Conservation (phyloP, 2,888 invertebrate genomes). For the Hoplodrina blanda region DNA sequence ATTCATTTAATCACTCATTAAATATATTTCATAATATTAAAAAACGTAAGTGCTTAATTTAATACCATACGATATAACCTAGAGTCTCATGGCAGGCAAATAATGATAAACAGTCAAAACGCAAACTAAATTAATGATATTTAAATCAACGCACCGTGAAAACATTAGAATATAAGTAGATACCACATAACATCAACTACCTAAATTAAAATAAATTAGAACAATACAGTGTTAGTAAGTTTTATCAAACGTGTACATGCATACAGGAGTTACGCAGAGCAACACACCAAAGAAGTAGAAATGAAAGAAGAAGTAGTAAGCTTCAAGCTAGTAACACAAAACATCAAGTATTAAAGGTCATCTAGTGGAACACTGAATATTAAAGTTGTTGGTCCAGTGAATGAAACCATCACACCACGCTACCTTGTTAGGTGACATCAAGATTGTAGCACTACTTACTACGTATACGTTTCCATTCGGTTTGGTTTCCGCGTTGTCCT, state of each 20-base stretch:
- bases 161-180: constrained; percentile 36
- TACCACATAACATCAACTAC: constrained; percentile 45
- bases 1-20: constrained; percentile 26
- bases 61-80: constrained; percentile 10
- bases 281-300: constrained; percentile 82
- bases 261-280: constrained; percentile 81
- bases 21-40: background rate
- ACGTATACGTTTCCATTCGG: constrained; percentile 72
- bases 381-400: constrained; percentile 68
- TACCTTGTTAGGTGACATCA: constrained; percentile 85
- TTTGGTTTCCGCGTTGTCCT: constrained; percentile 74
- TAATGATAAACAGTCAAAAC: constrained; percentile 29
- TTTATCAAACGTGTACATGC: constrained; percentile 70
- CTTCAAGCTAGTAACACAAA: constrained; percentile 76
- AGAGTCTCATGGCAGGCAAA: constrained; percentile 48
- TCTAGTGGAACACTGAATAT: constrained; percentile 61
- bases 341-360: constrained; percentile 63
- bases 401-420: constrained; percentile 87
- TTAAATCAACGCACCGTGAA: constrained; percentile 47
- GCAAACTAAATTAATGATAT: constrained; percentile 27
- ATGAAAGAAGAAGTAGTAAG: constrained; percentile 75
- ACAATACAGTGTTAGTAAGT: constrained; percentile 71
- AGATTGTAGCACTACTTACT: constrained; percentile 82
- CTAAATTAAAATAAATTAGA: constrained; percentile 55
- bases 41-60: constrained; percentile 2